These are phyloP conservation scores for Pygoscelis antarcticus DNA, from an alignment of 2,113 vertebrate genomes.

Conservation along the genomic window DNA sequence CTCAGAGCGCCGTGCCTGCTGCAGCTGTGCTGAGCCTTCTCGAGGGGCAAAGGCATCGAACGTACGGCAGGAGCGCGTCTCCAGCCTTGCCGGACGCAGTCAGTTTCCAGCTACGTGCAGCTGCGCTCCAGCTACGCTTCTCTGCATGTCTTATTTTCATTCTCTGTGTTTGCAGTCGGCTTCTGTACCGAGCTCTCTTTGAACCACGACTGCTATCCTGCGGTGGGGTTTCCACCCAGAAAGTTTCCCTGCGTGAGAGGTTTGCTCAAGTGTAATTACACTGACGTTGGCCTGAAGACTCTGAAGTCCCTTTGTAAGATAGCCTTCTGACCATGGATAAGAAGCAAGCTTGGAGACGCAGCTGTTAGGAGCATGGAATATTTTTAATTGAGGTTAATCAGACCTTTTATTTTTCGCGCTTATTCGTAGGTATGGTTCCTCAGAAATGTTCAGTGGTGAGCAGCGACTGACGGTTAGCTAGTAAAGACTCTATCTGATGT, in stretches of 20 bases:
- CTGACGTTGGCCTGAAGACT: neutral
- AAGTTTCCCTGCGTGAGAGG: neutral
- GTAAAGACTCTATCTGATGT: neutral
- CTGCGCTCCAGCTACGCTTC: too few relatives aligned
- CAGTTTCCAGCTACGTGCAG: accelerated
- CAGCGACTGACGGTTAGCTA: neutral
- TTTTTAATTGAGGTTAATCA: neutral
- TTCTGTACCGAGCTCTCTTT: neutral
- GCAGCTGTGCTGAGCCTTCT: neutral
- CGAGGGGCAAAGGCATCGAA: neutral
- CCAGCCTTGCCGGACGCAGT: accelerated
- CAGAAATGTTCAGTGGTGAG: neutral
- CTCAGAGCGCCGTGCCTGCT: neutral
- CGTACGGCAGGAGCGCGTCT: accelerated
- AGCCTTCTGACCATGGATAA: neutral
- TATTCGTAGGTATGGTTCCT: neutral
- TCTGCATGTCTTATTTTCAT: neutral
- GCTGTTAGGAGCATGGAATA: neutral
- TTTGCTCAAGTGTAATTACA: neutral
- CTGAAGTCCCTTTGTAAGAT: neutral
- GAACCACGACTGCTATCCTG: neutral
- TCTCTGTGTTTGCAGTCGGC: neutral
- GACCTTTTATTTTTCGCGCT: neutral
- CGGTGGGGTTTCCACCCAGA: neutral
- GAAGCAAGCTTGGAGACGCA: neutral